A percentile compares a stretch with the other conserved stretches of the same genome.
Evolutionary conservation across 2,888 invertebrate genomes (phyloP).

Genomic region (Eupithecia pulchellata): DNA sequence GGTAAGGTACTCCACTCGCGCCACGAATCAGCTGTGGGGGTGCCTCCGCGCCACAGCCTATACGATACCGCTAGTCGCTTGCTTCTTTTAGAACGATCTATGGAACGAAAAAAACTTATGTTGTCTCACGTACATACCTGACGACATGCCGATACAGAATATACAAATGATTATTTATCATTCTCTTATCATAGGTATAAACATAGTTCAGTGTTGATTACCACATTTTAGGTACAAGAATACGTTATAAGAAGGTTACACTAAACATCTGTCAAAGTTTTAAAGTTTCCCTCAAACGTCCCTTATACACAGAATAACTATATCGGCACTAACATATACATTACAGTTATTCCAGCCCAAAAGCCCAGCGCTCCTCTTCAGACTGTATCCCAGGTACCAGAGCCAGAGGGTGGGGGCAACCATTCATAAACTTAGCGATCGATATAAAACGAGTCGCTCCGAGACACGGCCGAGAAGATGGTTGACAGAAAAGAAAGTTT

Average conservation of each 20-base stretch:
- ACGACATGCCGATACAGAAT: no score
- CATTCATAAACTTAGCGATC: slow-evolving; percentile 82
- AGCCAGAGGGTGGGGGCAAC: slow-evolving; percentile 49
- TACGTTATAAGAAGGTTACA: no score
- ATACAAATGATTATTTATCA: no score
- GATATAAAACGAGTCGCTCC: slow-evolving; percentile 67
- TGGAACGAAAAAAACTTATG: no score
- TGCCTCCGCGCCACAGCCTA: slow-evolving; percentile 35
- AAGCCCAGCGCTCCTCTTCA: slow-evolving; percentile 27
- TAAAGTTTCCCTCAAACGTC: neutral
- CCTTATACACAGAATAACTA: no score
- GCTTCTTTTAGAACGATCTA: no score
- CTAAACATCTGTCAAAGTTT: neutral
- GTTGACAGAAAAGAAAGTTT: slow-evolving; percentile 32
- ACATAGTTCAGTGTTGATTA: no score
- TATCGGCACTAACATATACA: no score
- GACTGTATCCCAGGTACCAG: slow-evolving; percentile 43
- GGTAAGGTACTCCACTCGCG: slow-evolving; percentile 55
- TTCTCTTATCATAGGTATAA: no score
- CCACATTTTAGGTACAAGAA: no score
- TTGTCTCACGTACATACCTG: no score
- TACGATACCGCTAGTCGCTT: neutral
- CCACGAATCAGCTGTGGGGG: slow-evolving; percentile 67
- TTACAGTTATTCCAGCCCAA: neutral
- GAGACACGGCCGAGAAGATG: slow-evolving; percentile 29